Conservation (phyloP, 2,797 vertebrate genomes). For the Bovichtus variegatus region DNA sequence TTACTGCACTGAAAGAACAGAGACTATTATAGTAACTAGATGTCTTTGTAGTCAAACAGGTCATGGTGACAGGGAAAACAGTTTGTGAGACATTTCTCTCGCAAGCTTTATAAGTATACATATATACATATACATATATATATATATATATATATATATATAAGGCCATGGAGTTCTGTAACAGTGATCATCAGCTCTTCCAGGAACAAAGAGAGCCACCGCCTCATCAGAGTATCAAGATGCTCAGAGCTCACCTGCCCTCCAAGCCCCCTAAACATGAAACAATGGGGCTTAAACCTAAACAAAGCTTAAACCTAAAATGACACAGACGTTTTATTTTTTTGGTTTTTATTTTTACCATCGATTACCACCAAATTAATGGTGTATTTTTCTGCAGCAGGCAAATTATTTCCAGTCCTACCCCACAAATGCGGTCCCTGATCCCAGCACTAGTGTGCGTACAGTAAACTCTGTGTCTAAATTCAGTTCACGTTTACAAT, state of each 20-base stretch:
- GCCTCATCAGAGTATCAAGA: neutral
- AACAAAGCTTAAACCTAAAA: neutral
- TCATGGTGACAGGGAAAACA: neutral
- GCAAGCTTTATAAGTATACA: too few species aligned
- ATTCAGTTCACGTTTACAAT: too few species aligned
- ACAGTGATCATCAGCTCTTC: neutral
- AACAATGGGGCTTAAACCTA: too few species aligned
- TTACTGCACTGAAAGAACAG: neutral
- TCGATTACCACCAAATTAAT: neutral
- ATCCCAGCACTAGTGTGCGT: too few species aligned
- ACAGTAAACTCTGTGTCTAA: neutral
- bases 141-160: too few species aligned
- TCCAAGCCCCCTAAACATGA: too few species aligned
- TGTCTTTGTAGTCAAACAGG: neutral
- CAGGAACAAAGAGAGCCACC: neutral
- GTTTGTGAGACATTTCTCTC: neutral
- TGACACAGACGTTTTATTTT: too few species aligned
- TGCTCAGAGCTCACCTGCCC: neutral
- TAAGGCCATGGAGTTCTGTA: neutral
- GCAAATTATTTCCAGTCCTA: neutral
- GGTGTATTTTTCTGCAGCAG: neutral
- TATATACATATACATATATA: too few species aligned
- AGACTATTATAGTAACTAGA: neutral
- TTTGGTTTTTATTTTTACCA: too few species aligned
- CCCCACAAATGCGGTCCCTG: neutral